Evolutionary conservation across 2,113 vertebrate genomes (phyloP).

Genomic region (Aspiorhynchus laticeps): DNA sequence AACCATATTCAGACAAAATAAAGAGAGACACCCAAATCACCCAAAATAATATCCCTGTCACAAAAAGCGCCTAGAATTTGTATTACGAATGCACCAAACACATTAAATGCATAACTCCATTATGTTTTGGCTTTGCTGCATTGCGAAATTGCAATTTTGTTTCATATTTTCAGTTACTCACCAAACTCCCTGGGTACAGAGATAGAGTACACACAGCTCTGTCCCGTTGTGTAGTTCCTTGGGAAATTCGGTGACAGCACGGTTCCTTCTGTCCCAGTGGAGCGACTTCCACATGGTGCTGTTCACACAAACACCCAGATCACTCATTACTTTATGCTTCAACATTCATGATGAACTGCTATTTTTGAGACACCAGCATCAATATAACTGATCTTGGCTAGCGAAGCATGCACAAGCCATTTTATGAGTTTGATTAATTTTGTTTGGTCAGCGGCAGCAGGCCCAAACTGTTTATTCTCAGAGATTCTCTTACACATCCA

Average conservation of each 20-base stretch:
- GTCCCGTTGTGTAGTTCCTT: slow-evolving; percentile 94
- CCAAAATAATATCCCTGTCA: neutral
- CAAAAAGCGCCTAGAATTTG: neutral
- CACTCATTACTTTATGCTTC: neutral
- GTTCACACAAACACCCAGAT: slow-evolving; percentile 48
- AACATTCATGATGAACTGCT: slow-evolving; percentile 8
- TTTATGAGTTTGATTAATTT: slow-evolving; percentile 14
- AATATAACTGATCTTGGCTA: neutral
- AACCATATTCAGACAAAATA: neutral
- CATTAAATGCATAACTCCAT: neutral
- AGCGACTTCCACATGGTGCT: slow-evolving; percentile 97
- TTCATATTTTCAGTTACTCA: slow-evolving; percentile 69
- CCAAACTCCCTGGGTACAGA: slow-evolving; percentile 96
- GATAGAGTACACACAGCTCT: slow-evolving; percentile 94
- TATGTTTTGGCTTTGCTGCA: neutral
- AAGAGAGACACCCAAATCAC: neutral
- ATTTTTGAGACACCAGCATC: neutral
- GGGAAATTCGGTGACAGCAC: slow-evolving; percentile 97
- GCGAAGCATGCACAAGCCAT: neutral
- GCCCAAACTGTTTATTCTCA: neutral
- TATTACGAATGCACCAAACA: neutral
- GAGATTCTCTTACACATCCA: slow-evolving; percentile 1
- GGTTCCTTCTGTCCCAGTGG: slow-evolving; percentile 93
- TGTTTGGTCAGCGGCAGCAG: neutral
- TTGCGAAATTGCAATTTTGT: neutral